These are phyloP conservation scores for Sakesphorus luctuosus DNA, from an alignment of 2,113 vertebrate genomes.

Conservation along the genomic window DNA sequence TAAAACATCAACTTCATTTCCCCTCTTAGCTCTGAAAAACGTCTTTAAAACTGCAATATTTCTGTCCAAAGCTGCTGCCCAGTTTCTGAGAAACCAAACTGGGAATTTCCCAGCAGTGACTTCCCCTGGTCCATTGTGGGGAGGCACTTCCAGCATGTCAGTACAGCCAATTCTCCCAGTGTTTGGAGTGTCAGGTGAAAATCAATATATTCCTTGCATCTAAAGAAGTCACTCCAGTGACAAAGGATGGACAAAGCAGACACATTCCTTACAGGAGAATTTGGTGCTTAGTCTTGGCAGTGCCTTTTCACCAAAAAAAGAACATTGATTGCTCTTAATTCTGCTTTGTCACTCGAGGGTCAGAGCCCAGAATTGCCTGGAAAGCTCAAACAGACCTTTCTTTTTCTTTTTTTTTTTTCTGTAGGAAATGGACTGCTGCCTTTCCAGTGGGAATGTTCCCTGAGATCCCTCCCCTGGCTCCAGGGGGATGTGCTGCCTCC, in stretches of 20 bases:
- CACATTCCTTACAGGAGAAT: too few species aligned
- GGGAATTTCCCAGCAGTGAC: neutral
- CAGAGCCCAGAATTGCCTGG: neutral
- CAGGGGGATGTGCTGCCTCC: neutral
- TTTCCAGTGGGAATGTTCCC: neutral
- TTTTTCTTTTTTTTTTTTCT: neutral
- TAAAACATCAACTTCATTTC: neutral
- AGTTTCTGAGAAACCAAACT: neutral
- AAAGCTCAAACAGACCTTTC: neutral
- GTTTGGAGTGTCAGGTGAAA: neutral
- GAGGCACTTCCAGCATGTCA: neutral
- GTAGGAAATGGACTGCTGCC: constrained; percentile 43
- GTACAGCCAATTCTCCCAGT: neutral
- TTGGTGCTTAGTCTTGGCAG: neutral
- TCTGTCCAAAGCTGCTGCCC: neutral
- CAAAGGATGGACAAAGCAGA: neutral
- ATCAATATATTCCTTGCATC: neutral
- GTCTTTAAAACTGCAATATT: neutral
- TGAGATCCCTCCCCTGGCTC: neutral
- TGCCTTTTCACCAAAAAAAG: neutral
- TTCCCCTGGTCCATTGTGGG: neutral
- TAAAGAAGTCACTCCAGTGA: neutral
- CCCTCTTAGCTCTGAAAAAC: neutral
- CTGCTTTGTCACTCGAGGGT: neutral
- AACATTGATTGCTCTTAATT: neutral